These are phyloP conservation scores for Artibeus jamaicensis DNA, from an alignment of 2,797 vertebrate species.

Conservation along the genomic window DNA sequence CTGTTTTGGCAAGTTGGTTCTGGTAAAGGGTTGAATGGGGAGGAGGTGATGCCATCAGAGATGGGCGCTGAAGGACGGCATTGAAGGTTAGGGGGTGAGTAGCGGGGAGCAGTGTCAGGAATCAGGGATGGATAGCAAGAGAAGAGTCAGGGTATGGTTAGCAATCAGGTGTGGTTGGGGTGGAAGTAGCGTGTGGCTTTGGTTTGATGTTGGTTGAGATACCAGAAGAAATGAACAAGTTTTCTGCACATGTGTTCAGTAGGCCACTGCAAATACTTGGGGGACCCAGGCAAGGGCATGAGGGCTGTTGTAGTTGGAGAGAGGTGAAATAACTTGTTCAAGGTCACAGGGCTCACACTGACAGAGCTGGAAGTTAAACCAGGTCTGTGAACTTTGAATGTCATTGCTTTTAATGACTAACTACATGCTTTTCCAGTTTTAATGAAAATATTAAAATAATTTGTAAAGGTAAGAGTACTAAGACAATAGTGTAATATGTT, in stretches of 20 bases:
- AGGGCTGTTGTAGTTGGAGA: neutral
- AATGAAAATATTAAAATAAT: neutral
- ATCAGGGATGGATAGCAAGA: neutral
- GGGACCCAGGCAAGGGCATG: neutral
- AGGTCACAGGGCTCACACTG: neutral
- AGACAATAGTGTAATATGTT: neutral
- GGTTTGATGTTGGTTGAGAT: neutral
- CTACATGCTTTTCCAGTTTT: neutral
- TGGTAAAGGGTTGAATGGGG: neutral
- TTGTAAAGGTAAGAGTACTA: neutral
- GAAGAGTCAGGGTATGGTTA: neutral
- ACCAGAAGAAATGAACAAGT: neutral
- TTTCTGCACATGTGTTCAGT: neutral
- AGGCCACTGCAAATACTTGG: neutral
- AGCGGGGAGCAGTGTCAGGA: neutral
- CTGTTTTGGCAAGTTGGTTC: neutral
- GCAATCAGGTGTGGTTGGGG: neutral
- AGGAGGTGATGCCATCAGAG: neutral
- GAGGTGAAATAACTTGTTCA: neutral
- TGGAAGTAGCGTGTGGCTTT: neutral
- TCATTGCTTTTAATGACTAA: neutral
- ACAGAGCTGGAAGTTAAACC: neutral
- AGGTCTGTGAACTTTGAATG: neutral
- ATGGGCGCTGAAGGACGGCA: rapidly evolving
- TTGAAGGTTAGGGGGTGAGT: neutral